Evolutionary conservation across 2,888 invertebrate species (phyloP), one percentile per base, ranked within the genome.

Genomic region (Melanchra persicariae): DNA sequence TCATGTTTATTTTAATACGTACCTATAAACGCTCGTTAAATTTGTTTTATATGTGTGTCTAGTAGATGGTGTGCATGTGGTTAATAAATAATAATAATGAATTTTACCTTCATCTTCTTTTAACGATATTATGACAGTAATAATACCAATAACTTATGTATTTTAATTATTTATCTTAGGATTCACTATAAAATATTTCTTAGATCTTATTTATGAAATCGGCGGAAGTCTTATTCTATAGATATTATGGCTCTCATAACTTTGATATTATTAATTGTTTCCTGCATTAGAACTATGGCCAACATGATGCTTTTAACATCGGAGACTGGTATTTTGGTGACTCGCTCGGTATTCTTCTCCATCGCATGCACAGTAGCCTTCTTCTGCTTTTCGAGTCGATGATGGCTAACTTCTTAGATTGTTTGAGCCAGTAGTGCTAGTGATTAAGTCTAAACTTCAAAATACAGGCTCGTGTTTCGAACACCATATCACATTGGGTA

Each of bases 121-220:
- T 68, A 54, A 52, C 52, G 40, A 24, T 69, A 69, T 45, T 45
- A 45, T 47, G 59, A 55, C 30, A 59, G n/a, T 47, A 70, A 40
- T 54, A 45, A 37, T 7, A 19, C 47, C 15, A 26, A 40, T 52
- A 45, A 37, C 10, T 22, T 26, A 59, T 22, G 40, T 40, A 22
- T 22, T 67, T 67, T 15, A 49, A 57, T 59, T 26, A 70, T 51
- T 59, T 19, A 30, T 59, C 58, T n/a, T 49, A 40, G 24, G 43
- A 43, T 51, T 43, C 15, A n/a, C 4, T n/a, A 34, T 54, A n/a
- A 54, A 24, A 47, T 55, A 55, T 30, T 24, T 24, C 22, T 54
- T 19, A 30, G 15, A 45, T n/a, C 10, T 37, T 37, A 37, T 47
- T 19, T 9, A 69, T 17, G 43, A n/a, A 17, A 58, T 7, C 34